Conservation (phyloP, 2,113 vertebrate genomes). For the Craseonycteris thonglongyai region DNA sequence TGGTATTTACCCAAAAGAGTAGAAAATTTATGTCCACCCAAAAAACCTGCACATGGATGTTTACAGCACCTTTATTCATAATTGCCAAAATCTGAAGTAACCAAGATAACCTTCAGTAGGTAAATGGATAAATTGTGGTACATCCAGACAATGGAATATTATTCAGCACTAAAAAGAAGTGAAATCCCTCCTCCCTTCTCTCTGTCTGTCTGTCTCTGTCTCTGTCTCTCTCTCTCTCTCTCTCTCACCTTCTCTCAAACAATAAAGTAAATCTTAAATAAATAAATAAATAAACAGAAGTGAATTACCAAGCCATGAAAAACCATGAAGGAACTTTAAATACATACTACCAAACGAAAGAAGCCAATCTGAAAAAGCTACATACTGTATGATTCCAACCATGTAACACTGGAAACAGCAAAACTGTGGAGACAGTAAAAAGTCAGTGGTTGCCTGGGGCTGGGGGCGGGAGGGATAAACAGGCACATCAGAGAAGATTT, state of each 20-base stretch:
- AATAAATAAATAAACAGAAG: background rate
- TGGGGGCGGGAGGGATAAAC: rapidly evolving
- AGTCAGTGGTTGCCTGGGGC: background rate
- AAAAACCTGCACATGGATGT: background rate
- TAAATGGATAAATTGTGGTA: background rate
- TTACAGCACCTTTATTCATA: background rate
- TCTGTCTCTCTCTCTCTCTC: no score
- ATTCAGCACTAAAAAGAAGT: background rate
- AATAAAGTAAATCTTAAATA: no score
- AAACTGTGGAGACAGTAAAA: background rate
- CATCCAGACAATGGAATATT: background rate
- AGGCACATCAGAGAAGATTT: background rate
- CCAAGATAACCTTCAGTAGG: background rate
- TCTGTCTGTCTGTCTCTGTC: no score
- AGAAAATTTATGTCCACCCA: background rate
- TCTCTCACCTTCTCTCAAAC: no score
- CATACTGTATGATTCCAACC: background rate
- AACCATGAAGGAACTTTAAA: background rate
- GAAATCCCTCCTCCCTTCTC: no score
- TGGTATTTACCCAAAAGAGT: background rate
- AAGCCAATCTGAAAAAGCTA: background rate
- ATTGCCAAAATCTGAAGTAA: background rate
- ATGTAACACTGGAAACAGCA: background rate
- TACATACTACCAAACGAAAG: background rate
- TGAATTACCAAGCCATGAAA: background rate